Conservation (phyloP, 2,888 invertebrate genomes). For the Drosophila yooni region DNA sequence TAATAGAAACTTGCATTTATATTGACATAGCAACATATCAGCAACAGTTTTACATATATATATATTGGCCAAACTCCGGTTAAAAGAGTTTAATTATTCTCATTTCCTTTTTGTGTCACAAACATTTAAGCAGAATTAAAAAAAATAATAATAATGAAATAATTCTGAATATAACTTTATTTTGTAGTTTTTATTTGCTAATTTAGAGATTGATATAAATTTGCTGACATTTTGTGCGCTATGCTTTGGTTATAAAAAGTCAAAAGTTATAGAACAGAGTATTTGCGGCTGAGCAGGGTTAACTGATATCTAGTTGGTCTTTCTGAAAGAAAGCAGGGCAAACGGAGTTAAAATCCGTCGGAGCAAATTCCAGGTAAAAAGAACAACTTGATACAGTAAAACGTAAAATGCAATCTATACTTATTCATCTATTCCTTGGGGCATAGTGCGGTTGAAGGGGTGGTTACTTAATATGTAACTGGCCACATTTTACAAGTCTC, state of each 20-base stretch:
- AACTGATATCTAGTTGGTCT: background rate
- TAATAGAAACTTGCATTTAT: background rate
- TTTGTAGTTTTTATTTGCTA: background rate
- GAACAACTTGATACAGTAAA: background rate
- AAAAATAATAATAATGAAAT: background rate
- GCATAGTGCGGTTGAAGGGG: background rate
- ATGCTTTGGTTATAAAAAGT: background rate
- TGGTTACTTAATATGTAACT: conserved; percentile 13
- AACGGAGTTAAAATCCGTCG: background rate
- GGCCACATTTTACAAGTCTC: conserved; percentile 5
- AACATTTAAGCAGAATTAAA: background rate
- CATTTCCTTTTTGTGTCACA: background rate
- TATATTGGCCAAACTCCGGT: background rate
- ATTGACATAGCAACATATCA: background rate
- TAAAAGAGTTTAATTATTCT: background rate
- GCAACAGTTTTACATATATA: background rate
- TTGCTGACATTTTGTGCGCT: background rate
- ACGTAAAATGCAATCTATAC: background rate
- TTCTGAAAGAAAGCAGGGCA: background rate
- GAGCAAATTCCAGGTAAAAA: background rate
- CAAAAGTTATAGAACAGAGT: background rate
- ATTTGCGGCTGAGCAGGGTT: background rate
- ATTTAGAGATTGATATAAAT: background rate
- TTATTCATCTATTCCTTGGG: background rate
- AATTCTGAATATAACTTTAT: background rate